Evolutionary conservation across 2,797 vertebrate genomes (phyloP).

Genomic region (Sarcoramphus papa): DNA sequence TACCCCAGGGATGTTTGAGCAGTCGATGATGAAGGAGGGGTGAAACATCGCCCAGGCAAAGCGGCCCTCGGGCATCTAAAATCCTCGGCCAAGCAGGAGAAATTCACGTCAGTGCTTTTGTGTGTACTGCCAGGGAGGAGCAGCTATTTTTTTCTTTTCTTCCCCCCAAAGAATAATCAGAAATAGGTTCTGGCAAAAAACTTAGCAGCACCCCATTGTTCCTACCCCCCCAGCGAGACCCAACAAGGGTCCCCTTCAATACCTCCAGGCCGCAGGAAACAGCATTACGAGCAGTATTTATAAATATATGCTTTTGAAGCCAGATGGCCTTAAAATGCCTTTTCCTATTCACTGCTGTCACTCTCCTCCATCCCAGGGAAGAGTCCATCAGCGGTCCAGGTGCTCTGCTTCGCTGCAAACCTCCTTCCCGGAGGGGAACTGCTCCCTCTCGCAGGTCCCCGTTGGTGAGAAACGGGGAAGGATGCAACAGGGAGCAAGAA

Average conservation of each 20-base stretch:
- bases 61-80: background rate
- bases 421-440: background rate
- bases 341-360: background rate
- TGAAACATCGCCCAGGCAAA: rapidly evolving
- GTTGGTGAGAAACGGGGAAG: rapidly evolving
- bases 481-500: background rate
- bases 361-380: background rate
- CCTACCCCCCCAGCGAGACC: background rate
- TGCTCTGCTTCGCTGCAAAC: background rate
- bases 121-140: too few species aligned
- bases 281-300: rapidly evolving
- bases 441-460: too few species aligned
- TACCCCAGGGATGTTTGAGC: background rate
- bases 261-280: background rate
- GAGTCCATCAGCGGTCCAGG: rapidly evolving
- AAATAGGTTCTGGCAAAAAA: background rate
- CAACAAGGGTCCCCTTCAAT: too few species aligned
- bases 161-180: background rate
- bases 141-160: rapidly evolving
- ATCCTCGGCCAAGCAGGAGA: background rate
- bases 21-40: too few species aligned
- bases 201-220: too few species aligned
- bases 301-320: background rate
- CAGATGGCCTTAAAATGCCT: background rate
- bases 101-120: too few species aligned